A percentile compares a stretch with the other conserved stretches of the same genome.
Evolutionary conservation across 2,888 invertebrate species (phyloP).

Genomic region (Drosophila anceps): DNA sequence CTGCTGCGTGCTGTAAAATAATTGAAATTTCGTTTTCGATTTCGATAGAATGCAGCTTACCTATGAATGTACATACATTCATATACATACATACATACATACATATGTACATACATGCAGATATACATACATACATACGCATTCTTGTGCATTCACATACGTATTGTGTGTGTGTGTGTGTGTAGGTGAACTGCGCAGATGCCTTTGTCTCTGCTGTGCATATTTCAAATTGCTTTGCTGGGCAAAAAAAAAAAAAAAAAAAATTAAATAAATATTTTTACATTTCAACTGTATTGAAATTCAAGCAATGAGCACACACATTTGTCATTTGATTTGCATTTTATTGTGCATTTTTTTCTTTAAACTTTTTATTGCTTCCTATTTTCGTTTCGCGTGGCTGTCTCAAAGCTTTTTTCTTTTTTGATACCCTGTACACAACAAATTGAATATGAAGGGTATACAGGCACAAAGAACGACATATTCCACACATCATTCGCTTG

Average conservation of each 20-base stretch:
- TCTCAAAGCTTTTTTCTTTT: neutral
- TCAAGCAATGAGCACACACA: constrained; percentile 47
- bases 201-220: neutral
- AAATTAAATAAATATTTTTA: too few relatives aligned
- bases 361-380: constrained; percentile 59
- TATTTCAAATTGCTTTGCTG: constrained; percentile 18
- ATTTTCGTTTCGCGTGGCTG: constrained; percentile 47
- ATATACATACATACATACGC: neutral
- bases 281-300: constrained; percentile 14
- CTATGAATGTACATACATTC: neutral
- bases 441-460: neutral
- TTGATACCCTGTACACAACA: neutral
- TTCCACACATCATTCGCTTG: too few relatives aligned
- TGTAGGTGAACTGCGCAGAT: too few relatives aligned
- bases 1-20: constrained; percentile 21
- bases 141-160: too few relatives aligned
- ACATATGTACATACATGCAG: neutral
- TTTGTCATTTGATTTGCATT: constrained; percentile 54
- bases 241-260: constrained; percentile 37
- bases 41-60: constrained; percentile 25
- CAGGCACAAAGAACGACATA: too few relatives aligned
- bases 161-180: too few relatives aligned
- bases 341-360: constrained; percentile 59
- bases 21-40: constrained; percentile 32
- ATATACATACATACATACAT: neutral